A percentile compares a stretch with the other conserved stretches of the same genome.
Conservation (phyloP, 2,888 invertebrate species). For the Philhelius pedissequus region DNA sequence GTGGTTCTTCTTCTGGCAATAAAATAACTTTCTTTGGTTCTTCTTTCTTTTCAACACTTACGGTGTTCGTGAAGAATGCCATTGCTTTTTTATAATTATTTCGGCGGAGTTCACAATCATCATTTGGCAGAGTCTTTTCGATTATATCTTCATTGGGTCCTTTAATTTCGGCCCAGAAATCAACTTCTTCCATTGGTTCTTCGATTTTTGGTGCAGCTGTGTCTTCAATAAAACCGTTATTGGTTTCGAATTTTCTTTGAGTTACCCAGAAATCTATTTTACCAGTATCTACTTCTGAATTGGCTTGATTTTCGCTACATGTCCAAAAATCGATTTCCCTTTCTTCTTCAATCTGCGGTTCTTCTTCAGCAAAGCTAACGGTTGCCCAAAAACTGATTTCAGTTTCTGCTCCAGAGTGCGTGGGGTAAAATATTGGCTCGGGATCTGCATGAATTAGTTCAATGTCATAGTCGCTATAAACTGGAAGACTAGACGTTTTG, state of each 20-base stretch:
- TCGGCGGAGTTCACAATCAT: conserved; percentile 74
- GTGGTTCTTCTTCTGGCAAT: conserved; percentile 59
- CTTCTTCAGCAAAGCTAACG: conserved; percentile 24
- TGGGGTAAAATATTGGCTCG: conserved; percentile 9
- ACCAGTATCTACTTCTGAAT: conserved; percentile 46
- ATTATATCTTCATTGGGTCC: conserved; percentile 63
- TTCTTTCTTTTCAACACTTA: conserved; percentile 74
- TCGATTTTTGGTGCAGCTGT: not conserved
- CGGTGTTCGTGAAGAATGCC: conserved; percentile 76
- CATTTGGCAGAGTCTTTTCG: conserved; percentile 42
- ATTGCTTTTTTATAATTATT: conserved; percentile 77
- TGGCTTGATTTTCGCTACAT: conserved; percentile 70
- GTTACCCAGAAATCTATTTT: conserved; percentile 64
- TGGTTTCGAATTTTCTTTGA: conserved; percentile 39
- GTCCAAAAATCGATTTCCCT: conserved; percentile 71
- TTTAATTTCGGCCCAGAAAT: conserved; percentile 72
- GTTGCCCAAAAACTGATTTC: conserved; percentile 41
- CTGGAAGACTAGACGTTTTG: not conserved
- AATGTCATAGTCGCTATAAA: conserved; percentile 27
- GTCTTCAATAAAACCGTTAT: not conserved
- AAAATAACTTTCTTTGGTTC: conserved; percentile 68
- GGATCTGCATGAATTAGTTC: conserved; percentile 32
- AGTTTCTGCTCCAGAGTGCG: not conserved
- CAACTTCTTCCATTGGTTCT: conserved; percentile 66
- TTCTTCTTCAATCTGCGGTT: conserved; percentile 11